Percentiles rank a stretch among this genome's conserved stretches.
Evolutionary conservation across 2,888 invertebrate genomes (phyloP).

Genomic region (Eristalis intricaria): DNA sequence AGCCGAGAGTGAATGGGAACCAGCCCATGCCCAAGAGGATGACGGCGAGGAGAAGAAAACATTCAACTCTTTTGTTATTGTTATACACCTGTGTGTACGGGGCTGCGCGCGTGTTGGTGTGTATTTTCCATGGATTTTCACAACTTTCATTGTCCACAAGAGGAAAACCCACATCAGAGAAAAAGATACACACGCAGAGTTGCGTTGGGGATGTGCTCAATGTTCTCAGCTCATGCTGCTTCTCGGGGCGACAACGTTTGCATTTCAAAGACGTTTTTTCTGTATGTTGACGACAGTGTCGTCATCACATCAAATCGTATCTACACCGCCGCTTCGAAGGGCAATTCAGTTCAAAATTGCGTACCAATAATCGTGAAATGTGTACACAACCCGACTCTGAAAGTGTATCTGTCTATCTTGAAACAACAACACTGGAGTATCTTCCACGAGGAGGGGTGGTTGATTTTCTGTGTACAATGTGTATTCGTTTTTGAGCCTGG

Average conservation of each 20-base stretch:
- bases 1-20: neutral
- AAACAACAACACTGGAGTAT: neutral
- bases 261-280: neutral
- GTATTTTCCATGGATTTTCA: constrained; percentile 41
- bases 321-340: neutral
- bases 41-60: constrained; percentile 31
- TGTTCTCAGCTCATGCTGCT: neutral
- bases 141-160: constrained; percentile 54
- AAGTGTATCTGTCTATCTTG: neutral
- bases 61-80: constrained; percentile 67
- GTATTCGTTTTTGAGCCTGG: neutral
- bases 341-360: neutral
- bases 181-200: neutral
- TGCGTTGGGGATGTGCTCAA: neutral
- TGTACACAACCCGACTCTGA: neutral
- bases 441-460: neutral
- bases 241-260: neutral
- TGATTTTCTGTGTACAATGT: neutral
- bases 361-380: neutral
- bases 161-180: neutral
- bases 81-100: constrained; percentile 38
- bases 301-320: neutral
- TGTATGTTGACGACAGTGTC: neutral
- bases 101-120: constrained; percentile 1
- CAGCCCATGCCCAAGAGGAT: constrained; percentile 29